phyloP scores from a whole-genome alignment of 2,888 invertebrate species.

The Hypercompe scribonia region DNA sequence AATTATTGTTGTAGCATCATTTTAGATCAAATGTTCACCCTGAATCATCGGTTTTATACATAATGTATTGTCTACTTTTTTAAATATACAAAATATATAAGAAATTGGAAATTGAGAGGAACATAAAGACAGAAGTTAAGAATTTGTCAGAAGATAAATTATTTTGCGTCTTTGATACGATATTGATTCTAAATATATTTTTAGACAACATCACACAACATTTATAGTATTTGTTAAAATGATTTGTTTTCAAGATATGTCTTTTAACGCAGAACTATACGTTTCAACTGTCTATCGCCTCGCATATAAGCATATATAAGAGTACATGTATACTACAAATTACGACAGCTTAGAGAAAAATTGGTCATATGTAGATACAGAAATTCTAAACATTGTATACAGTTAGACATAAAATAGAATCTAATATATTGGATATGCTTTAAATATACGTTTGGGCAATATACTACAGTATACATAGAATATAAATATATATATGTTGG shows the following conservation, averaged over 20 bases:
- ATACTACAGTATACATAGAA: slow-evolving; percentile 66
- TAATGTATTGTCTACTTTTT: slow-evolving; percentile 17
- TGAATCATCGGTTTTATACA: slow-evolving; percentile 60
- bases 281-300: not conserved
- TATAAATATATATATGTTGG: slow-evolving; percentile 45
- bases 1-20: slow-evolving; percentile 22
- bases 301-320: slow-evolving; percentile 2
- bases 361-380: slow-evolving; percentile 32
- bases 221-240: slow-evolving; percentile 16
- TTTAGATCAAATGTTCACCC: slow-evolving; percentile 59
- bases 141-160: not conserved
- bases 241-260: slow-evolving; percentile 20
- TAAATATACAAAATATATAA: not conserved
- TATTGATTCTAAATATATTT: slow-evolving; percentile 2
- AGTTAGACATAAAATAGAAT: slow-evolving; percentile 49
- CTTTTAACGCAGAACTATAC: slow-evolving; percentile 4
- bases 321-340: not conserved
- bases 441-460: slow-evolving; percentile 61
- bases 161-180: not conserved
- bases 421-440: slow-evolving; percentile 57
- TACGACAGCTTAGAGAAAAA: slow-evolving; percentile 29
- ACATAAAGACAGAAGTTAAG: not conserved
- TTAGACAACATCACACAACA: not conserved
- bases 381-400: slow-evolving; percentile 50
- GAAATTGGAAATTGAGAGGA: not conserved